These are phyloP conservation scores for Ciona savignyi DNA, from an alignment of 23 tunicate genomes.

Conservation along the genomic window DNA sequence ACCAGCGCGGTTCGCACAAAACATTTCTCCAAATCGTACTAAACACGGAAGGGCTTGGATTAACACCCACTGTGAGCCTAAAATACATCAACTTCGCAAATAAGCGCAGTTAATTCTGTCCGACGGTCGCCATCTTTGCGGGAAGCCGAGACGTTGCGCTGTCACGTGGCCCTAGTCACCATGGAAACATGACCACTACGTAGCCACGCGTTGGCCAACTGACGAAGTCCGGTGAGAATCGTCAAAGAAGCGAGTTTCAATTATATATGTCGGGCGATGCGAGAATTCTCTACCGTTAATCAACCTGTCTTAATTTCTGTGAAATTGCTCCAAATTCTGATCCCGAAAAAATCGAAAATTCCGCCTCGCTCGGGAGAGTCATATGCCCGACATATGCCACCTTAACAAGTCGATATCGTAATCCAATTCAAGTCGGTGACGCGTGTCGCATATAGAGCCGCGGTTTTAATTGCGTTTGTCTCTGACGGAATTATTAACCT, in stretches of 20 bases:
- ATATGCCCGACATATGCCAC: no score
- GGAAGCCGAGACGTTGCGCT: neutral
- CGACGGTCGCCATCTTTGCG: conserved; percentile 20
- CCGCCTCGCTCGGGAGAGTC: no score
- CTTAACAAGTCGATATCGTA: no score
- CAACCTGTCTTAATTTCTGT: neutral
- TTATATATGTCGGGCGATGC: neutral
- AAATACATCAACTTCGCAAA: neutral
- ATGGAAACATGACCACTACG: neutral
- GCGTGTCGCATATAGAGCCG: no score
- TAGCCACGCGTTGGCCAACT: neutral
- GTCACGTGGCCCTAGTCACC: neutral
- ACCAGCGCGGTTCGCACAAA: no score
- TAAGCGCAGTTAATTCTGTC: neutral
- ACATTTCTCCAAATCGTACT: neutral
- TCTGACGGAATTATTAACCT: no score
- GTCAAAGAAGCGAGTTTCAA: neutral
- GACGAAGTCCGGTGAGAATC: neutral
- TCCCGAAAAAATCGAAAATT: neutral
- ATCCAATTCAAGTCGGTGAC: no score
- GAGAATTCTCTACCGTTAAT: neutral
- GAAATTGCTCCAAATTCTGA: neutral
- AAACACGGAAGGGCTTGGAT: neutral
- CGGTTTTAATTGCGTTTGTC: no score
- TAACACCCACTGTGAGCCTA: neutral